Conservation (phyloP, 2,797 vertebrate species). For the Tadarida brasiliensis region DNA sequence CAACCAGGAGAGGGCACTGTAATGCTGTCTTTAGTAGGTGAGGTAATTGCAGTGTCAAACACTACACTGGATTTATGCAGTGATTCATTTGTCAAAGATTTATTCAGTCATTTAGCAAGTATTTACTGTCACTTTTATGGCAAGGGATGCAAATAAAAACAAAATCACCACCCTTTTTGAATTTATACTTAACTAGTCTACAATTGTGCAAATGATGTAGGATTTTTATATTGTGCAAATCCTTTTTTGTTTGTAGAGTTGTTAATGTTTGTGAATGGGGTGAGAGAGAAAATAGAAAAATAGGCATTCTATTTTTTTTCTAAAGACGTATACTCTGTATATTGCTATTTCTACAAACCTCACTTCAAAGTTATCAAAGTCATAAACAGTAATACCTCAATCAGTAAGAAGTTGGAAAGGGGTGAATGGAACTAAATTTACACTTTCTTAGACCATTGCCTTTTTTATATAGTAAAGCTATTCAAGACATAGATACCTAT, state of each 20-base stretch:
- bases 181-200: neutral
- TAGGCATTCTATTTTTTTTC: neutral
- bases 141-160: neutral
- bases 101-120: constrained; percentile 4
- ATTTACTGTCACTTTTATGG: constrained; percentile 45
- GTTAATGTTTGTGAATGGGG: constrained; percentile 11
- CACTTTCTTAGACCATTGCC: neutral
- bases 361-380: constrained; percentile 45
- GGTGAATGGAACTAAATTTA: constrained; percentile 31
- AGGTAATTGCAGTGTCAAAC: neutral
- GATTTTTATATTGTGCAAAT: constrained; percentile 42
- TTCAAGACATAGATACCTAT: neutral
- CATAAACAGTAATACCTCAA: neutral
- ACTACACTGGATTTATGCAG: neutral
- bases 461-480: constrained; percentile 3
- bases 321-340: neutral
- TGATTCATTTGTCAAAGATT: neutral
- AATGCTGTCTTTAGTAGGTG: neutral
- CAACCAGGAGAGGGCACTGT: constrained; percentile 77
- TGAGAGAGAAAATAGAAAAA: constrained; percentile 42
- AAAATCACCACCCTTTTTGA: neutral
- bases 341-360: neutral
- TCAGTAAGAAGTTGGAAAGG: constrained; percentile 3
- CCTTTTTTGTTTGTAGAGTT: constrained; percentile 13
- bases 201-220: neutral